Evolutionary conservation across 2,888 invertebrate genomes (phyloP).

Genomic region (Hemithea aestivaria): DNA sequence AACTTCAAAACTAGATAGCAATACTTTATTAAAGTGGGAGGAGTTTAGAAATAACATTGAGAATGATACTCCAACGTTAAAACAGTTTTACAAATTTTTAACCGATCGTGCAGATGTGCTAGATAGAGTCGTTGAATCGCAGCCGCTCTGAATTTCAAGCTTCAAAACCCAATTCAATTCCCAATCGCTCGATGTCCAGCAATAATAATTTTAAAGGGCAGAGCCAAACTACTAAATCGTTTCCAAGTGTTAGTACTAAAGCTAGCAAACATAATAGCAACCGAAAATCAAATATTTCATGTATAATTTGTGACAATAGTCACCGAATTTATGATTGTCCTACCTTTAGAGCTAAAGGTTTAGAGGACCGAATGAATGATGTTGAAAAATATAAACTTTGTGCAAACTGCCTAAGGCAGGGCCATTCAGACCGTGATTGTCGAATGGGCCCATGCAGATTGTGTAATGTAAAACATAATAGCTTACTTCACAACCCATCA

Average conservation of each 20-base stretch:
- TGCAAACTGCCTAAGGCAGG: constrained; percentile 24
- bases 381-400: constrained; percentile 24
- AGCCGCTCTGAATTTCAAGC: constrained; percentile 8
- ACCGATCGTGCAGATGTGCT: constrained; percentile 28
- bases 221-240: constrained; percentile 14
- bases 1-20: constrained; percentile 21
- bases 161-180: not conserved
- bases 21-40: constrained; percentile 29
- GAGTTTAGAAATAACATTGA: constrained; percentile 19
- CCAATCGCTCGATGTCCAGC: not conserved
- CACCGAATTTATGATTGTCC: constrained; percentile 31
- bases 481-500: constrained; percentile 19
- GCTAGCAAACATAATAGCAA: not conserved
- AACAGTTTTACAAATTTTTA: constrained; percentile 26
- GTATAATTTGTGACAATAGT: constrained; percentile 22
- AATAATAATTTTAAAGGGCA: constrained; percentile 3
- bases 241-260: constrained; percentile 3
- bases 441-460: constrained; percentile 27
- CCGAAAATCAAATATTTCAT: constrained; percentile 2
- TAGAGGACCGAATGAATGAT: constrained; percentile 14
- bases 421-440: constrained; percentile 23
- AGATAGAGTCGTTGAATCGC: constrained; percentile 26
- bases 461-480: constrained; percentile 27
- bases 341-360: constrained; percentile 20
- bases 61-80: constrained; percentile 21